A percentile compares a stretch with the other conserved stretches of the same genome.
Conservation (phyloP, 2,888 invertebrate genomes). For the Lordiphosa andalusiaca region DNA sequence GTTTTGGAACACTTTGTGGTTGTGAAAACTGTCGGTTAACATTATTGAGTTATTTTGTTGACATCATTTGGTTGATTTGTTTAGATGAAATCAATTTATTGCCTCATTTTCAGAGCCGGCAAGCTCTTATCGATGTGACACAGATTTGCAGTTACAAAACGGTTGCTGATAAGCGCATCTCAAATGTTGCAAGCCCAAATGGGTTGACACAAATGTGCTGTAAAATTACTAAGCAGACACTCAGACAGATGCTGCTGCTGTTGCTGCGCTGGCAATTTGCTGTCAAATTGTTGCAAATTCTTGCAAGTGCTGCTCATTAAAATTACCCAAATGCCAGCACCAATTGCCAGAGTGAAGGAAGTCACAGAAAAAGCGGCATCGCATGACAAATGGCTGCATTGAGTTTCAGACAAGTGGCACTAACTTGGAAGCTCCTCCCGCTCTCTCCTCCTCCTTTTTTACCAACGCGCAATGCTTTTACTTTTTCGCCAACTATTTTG, state of each 20-base stretch:
- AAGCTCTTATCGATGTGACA: constrained; percentile 42
- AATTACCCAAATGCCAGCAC: constrained; percentile 40
- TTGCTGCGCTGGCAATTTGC: constrained; percentile 38
- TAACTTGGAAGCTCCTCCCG: constrained; percentile 29
- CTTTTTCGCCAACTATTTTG: constrained; percentile 35
- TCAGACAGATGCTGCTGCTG: constrained; percentile 44
- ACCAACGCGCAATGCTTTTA: constrained; percentile 28
- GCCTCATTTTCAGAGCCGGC: constrained; percentile 27
- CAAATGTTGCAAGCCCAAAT: constrained; percentile 50
- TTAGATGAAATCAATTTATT: constrained; percentile 28
- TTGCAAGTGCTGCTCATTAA: constrained; percentile 57
- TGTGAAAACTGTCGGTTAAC: constrained; percentile 31
- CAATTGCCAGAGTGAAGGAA: constrained; percentile 27
- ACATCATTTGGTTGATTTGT: constrained; percentile 38
- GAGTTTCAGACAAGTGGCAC: constrained; percentile 57
- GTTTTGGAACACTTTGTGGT: constrained; percentile 44
- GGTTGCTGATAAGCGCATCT: constrained; percentile 46
- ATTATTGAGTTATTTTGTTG: constrained; percentile 40
- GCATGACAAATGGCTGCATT: constrained; percentile 59
- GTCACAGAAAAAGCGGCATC: constrained; percentile 44
- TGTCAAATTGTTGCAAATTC: constrained; percentile 68
- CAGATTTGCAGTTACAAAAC: constrained; percentile 29
- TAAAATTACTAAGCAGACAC: constrained; percentile 52
- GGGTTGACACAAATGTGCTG: constrained; percentile 63
- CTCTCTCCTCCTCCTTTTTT: too few relatives aligned